These are phyloP conservation scores for Diceros bicornis DNA, from an alignment of 2,797 vertebrate genomes.

Conservation along the genomic window DNA sequence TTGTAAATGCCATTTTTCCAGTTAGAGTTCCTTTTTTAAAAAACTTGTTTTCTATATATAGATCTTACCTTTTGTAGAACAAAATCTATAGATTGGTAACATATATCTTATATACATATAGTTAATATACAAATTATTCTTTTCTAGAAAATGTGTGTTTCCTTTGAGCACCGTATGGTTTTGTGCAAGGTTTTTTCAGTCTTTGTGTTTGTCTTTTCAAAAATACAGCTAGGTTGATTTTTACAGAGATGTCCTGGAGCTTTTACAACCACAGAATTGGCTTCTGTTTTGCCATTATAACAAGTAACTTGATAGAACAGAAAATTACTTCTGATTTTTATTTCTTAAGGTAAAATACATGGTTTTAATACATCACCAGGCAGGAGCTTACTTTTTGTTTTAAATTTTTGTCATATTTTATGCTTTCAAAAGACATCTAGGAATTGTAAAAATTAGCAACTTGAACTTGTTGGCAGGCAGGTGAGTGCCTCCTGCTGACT, in stretches of 20 bases:
- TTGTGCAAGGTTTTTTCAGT: conserved; percentile 42
- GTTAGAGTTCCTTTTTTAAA: neutral
- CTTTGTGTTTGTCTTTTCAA: conserved; percentile 63
- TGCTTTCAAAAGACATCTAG: conserved; percentile 65
- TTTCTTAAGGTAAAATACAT: conserved; percentile 75
- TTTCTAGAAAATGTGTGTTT: conserved; percentile 41
- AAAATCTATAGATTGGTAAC: conserved; percentile 34
- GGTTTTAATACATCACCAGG: conserved; percentile 68
- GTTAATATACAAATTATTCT: conserved; percentile 50
- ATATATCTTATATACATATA: neutral
- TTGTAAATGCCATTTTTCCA: conserved; percentile 49
- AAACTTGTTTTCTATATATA: neutral
- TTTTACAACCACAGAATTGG: conserved; percentile 63
- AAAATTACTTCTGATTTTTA: conserved; percentile 76
- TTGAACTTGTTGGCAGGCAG: conserved; percentile 66
- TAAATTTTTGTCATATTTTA: conserved; percentile 63
- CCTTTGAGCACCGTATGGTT: conserved; percentile 66
- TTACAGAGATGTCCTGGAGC: conserved; percentile 70
- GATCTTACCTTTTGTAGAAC: neutral
- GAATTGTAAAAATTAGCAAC: conserved; percentile 72
- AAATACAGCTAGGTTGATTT: conserved; percentile 65
- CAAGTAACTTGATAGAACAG: conserved; percentile 70
- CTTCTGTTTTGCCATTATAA: conserved; percentile 78
- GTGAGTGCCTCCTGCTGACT: conserved; percentile 66
- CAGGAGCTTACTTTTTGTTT: conserved; percentile 68